Percentiles rank a stretch among this genome's conserved stretches.
Evolutionary conservation across 1,140 invertebrate genomes (phyloP).

Genomic region (Drosophila sechellia): DNA sequence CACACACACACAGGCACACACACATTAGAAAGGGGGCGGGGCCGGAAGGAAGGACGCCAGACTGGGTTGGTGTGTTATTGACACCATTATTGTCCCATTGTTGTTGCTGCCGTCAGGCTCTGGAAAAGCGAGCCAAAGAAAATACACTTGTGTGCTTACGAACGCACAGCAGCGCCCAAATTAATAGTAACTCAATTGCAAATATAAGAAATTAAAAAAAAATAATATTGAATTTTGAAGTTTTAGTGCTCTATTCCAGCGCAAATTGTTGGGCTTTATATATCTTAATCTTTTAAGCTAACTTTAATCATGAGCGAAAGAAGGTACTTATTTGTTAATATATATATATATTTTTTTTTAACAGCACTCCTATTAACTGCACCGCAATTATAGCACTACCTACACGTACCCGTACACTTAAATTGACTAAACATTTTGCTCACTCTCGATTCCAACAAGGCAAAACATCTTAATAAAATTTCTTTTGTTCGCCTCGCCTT

Average conservation of each 20-base stretch:
- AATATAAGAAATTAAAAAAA: neutral
- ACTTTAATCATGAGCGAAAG: too few species aligned
- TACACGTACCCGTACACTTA: conserved; percentile 17
- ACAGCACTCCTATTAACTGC: neutral
- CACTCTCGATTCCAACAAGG: conserved; percentile 28
- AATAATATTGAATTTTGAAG: neutral
- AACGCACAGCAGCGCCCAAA: neutral
- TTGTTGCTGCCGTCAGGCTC: conserved; percentile 56
- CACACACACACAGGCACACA: conserved; percentile 19
- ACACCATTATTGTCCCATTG: conserved; percentile 61
- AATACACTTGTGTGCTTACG: conserved; percentile 15
- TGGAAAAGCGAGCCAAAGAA: conserved; percentile 35
- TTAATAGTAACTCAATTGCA: neutral
- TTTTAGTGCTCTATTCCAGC: too few species aligned
- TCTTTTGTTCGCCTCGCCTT: conserved; percentile 45
- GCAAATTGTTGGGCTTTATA: too few species aligned
- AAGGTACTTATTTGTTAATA: too few species aligned
- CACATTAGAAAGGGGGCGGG: conserved; percentile 1
- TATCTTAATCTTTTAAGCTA: too few species aligned
- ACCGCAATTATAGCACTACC: neutral
- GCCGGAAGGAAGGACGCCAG: conserved; percentile 3
- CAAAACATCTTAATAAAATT: conserved; percentile 51
- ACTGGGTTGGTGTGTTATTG: conserved; percentile 66
- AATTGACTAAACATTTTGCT: conserved; percentile 56
- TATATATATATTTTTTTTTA: neutral